Evolutionary conservation across 2,888 invertebrate genomes (phyloP), one percentile per base, ranked within the genome.

Genomic region (Chrysolina oricalcia): DNA sequence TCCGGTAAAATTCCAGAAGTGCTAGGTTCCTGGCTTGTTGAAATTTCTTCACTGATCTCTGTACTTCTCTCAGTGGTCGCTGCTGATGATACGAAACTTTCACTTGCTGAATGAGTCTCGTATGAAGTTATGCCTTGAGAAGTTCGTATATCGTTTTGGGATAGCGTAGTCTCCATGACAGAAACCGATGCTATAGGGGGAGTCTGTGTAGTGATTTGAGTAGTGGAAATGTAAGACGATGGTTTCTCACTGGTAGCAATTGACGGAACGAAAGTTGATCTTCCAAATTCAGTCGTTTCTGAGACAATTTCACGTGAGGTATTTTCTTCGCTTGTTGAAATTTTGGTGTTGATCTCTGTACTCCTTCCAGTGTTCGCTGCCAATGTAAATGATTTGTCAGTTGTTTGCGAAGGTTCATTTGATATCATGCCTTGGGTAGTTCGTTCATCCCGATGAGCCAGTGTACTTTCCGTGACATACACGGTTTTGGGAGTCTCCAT

Each of bases 401-500:
- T 35, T 35, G 35, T 35, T 35, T 6, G 35, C 35, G 8, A 35
- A 35, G 35, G 35, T 35, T 8, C 8, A 35, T 35, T 3, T 35
- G 35, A 35, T 35, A 35, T 35, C 35, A 35, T 35, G 35, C 35
- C 35, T 35, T 35, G 35, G 8, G 35, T 35, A 35, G 35, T 6
- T 35, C 8, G 35, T 35, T 35, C 8, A 35, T 35, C 35, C 35
- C 2, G 2, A 5, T 27, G 27, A 27, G 5, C 27, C 27, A 5
- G 27, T 27, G 27, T 27, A 27, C 27, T 27, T 27, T 27, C 5
- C 27, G 27, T 27, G 27, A 27, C 27, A 27, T 2, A 27, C 27
- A 27, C 27, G 27, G 27, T 74, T 73, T 67, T 64, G 17, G 76
- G 73, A 59, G 63, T 78, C 59, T 67, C 59, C 13, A 70, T 73